A percentile compares a stretch with the other conserved stretches of the same genome.
Conservation (phyloP, 2,113 vertebrate species). For the Jaculus jaculus region DNA sequence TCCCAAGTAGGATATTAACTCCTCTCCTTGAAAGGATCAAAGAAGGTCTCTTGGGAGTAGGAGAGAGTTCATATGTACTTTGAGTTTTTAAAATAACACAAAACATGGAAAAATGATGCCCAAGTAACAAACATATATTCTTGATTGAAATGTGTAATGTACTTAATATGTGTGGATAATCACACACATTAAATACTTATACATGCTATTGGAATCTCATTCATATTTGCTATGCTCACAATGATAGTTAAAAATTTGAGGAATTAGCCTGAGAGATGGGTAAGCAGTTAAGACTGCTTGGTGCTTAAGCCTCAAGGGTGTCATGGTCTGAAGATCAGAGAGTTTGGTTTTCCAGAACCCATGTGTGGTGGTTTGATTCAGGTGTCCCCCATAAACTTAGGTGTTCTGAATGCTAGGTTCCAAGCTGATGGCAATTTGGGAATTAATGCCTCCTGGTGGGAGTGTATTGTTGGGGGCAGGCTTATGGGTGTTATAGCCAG, state of each 20-base stretch:
- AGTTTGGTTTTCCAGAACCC: too few species aligned
- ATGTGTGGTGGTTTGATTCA: too few species aligned
- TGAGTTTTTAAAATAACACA: constrained; percentile 16
- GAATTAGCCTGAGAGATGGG: background rate
- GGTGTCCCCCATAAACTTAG: too few species aligned
- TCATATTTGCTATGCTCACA: background rate
- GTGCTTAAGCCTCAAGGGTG: too few species aligned
- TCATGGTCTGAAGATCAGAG: too few species aligned
- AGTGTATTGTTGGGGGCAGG: too few species aligned
- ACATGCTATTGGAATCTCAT: background rate
- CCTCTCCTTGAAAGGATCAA: background rate
- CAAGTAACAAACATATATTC: background rate
- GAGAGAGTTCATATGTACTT: background rate
- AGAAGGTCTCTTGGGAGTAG: background rate
- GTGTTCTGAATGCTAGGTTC: too few species aligned
- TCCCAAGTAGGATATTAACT: background rate
- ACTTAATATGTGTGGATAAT: background rate
- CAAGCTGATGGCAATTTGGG: too few species aligned
- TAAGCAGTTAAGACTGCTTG: too few species aligned
- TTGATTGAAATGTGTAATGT: background rate
- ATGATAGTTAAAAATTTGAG: background rate
- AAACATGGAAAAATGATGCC: background rate
- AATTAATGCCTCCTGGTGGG: too few species aligned
- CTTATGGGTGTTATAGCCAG: too few species aligned
- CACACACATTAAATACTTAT: fast-evolving